These are phyloP conservation scores for Nesogale talazaci DNA, from an alignment of 2,113 vertebrate species.

Conservation along the genomic window DNA sequence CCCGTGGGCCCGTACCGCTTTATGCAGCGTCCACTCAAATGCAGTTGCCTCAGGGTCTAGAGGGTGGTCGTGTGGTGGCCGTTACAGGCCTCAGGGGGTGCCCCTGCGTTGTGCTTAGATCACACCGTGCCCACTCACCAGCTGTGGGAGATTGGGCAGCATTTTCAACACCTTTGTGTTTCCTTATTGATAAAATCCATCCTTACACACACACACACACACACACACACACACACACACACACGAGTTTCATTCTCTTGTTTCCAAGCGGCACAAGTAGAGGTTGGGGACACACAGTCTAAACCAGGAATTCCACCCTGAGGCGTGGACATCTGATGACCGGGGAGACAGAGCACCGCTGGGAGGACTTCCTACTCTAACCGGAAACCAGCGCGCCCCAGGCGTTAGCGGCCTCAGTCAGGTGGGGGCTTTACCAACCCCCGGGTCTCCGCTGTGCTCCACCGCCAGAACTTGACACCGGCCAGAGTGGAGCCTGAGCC, in stretches of 20 bases:
- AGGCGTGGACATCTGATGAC: no score
- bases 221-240: no score
- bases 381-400: background rate
- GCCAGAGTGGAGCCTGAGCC: background rate
- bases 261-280: no score
- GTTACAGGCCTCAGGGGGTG: background rate
- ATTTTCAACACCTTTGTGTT: background rate
- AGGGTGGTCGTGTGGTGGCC: no score
- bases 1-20: background rate
- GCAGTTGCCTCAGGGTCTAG: background rate
- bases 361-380: no score
- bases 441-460: no score
- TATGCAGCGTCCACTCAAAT: background rate
- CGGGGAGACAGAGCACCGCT: no score
- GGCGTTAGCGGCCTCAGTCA: background rate
- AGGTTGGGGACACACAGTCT: no score
- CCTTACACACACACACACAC: background rate
- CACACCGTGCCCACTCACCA: background rate
- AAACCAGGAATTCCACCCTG: no score
- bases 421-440: background rate
- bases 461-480: background rate
- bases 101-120: background rate
- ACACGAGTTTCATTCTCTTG: background rate
- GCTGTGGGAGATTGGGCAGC: background rate
- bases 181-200: constrained; percentile 9